phyloP scores from a whole-genome alignment of 2,113 vertebrate genomes.

The Callopanchax toddi region DNA sequence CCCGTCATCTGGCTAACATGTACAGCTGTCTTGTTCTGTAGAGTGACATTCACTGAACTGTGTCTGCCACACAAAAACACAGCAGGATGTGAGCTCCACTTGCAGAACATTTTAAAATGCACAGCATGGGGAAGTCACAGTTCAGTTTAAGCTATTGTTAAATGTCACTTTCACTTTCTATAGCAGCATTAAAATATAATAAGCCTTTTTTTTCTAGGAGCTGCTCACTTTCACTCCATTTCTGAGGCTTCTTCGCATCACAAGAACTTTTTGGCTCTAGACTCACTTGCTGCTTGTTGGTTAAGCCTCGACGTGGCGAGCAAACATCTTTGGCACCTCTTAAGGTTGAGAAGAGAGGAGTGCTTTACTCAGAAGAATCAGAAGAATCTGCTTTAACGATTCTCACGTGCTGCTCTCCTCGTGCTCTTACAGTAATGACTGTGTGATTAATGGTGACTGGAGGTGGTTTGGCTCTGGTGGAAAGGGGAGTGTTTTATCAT shows the following conservation, averaged over 20 bases:
- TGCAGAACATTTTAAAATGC: slow-evolving; percentile 35
- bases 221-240: slow-evolving; percentile 19
- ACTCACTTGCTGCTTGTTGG: slow-evolving; percentile 36
- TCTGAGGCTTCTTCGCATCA: slow-evolving; percentile 46
- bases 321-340: slow-evolving; percentile 51
- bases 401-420: slow-evolving; percentile 59
- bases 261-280: slow-evolving; percentile 55
- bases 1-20: slow-evolving; percentile 34
- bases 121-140: slow-evolving; percentile 45
- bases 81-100: slow-evolving; percentile 35
- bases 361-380: slow-evolving; percentile 29
- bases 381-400: slow-evolving; percentile 50
- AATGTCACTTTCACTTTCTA: slow-evolving; percentile 33
- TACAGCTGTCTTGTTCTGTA: slow-evolving; percentile 48
- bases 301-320: slow-evolving; percentile 48
- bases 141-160: slow-evolving; percentile 50
- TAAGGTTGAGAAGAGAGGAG: slow-evolving; percentile 33
- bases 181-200: slow-evolving; percentile 23
- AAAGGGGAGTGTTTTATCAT: slow-evolving; percentile 10
- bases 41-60: slow-evolving; percentile 21
- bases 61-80: slow-evolving; percentile 35
- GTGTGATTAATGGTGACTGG: slow-evolving; percentile 31
- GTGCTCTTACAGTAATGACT: slow-evolving; percentile 19
- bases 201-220: slow-evolving; percentile 42
- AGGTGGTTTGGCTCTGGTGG: slow-evolving; percentile 14